Conservation (phyloP, 2,113 vertebrate species). For the Sakesphorus luctuosus region DNA sequence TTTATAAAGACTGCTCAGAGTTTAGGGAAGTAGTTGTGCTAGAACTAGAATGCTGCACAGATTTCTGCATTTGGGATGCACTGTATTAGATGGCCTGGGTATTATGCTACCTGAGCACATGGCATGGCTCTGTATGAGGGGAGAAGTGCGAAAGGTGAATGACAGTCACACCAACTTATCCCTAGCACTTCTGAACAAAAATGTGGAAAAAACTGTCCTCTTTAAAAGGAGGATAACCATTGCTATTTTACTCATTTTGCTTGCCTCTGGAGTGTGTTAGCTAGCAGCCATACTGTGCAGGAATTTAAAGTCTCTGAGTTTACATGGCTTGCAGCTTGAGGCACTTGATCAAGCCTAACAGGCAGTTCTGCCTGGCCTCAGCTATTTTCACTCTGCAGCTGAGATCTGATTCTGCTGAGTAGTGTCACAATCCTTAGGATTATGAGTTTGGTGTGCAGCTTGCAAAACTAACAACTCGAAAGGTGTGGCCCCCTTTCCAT, state of each 20-base stretch:
- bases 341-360: not conserved
- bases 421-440: not conserved
- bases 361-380: not conserved
- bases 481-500: not conserved
- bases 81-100: not conserved
- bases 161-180: not conserved
- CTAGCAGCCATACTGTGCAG: not conserved
- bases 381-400: not conserved
- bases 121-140: not conserved
- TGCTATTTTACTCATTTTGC: not conserved
- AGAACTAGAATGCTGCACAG: not conserved
- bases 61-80: not conserved
- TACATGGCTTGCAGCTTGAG: not conserved
- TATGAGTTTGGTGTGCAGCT: not conserved
- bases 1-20: not conserved
- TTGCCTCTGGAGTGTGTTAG: not conserved
- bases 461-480: not conserved
- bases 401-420: not conserved
- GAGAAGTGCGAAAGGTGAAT: not conserved
- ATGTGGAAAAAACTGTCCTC: not conserved
- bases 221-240: not conserved
- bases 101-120: not conserved
- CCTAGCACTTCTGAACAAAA: not conserved
- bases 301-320: fast-evolving
- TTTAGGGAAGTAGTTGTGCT: not conserved